Evolutionary conservation across 1,140 invertebrate genomes (phyloP).

Genomic region (Caenorhabditis remanei): DNA sequence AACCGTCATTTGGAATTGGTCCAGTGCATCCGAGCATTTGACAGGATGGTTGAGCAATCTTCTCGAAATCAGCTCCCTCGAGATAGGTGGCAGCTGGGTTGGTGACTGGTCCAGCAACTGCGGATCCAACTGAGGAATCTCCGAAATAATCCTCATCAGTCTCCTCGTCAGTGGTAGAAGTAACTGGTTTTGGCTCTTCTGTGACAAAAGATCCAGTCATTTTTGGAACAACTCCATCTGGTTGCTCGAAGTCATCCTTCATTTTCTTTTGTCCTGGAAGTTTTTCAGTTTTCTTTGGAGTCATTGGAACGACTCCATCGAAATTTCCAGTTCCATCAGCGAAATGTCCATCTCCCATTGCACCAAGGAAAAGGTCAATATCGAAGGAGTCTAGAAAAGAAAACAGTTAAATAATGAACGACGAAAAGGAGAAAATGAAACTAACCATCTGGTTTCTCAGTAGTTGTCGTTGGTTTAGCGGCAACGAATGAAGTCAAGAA

Average conservation of each 20-base stretch:
- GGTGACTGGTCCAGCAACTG: constrained; percentile 65
- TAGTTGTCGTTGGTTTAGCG: constrained; percentile 36
- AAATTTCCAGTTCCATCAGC: constrained; percentile 42
- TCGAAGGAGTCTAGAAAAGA: constrained; percentile 51
- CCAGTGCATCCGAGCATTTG: constrained; percentile 74
- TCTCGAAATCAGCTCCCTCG: constrained; percentile 73
- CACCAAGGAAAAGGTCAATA: constrained; percentile 44
- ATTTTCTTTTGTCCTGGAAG: constrained; percentile 50
- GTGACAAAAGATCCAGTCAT: constrained; percentile 68
- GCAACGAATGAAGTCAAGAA: constrained; percentile 9
- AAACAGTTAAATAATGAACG: neutral
- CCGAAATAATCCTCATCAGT: constrained; percentile 22
- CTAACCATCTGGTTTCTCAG: constrained; percentile 48
- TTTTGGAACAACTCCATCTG: constrained; percentile 69
- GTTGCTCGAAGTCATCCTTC: constrained; percentile 33
- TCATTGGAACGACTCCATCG: constrained; percentile 41
- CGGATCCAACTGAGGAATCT: constrained; percentile 33
- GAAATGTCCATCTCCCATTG: constrained; percentile 44
- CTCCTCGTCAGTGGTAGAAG: neutral
- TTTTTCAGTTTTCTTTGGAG: constrained; percentile 46
- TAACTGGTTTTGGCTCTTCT: constrained; percentile 39
- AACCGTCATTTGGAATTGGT: constrained; percentile 74
- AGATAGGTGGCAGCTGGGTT: constrained; percentile 75
- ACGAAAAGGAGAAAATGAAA: neutral
- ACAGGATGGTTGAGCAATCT: constrained; percentile 69